phyloP scores from a whole-genome alignment of 2,888 invertebrate species.

The Carabus problematicus region DNA sequence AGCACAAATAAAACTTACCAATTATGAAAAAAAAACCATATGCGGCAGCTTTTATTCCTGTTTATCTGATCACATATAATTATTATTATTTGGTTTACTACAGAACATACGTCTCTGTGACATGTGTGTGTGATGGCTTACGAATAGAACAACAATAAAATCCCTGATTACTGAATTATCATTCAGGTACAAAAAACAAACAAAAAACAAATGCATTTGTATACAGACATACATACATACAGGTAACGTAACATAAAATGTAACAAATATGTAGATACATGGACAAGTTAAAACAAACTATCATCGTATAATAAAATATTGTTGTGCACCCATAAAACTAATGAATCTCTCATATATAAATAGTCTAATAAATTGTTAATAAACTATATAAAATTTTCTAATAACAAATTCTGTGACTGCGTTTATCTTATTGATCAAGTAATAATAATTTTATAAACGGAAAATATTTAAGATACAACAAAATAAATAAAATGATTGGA shows the following conservation, averaged over 20 bases:
- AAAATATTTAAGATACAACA: no score
- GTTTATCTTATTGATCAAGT: no score
- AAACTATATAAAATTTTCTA: conserved; percentile 37
- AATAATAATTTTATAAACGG: no score
- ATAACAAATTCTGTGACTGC: conserved; percentile 10
- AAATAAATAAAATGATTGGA: no score
- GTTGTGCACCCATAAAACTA: conserved; percentile 1
- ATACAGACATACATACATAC: conserved; percentile 5
- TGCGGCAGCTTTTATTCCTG: conserved; percentile 39
- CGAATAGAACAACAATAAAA: neutral
- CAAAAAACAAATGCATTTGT: conserved; percentile 37
- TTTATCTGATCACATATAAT: conserved; percentile 29
- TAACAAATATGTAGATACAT: conserved; percentile 30
- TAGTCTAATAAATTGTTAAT: conserved; percentile 19
- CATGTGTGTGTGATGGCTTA: no score
- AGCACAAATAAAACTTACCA: conserved; percentile 42
- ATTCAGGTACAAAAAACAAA: conserved; percentile 37
- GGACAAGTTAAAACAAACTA: conserved; percentile 29
- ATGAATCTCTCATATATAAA: conserved; percentile 22
- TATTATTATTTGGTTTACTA: neutral
- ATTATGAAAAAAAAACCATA: conserved; percentile 33
- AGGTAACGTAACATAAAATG: neutral
- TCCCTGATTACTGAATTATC: conserved; percentile 26
- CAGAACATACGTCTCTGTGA: no score
- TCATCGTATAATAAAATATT: conserved; percentile 5